Evolutionary conservation across 2,113 vertebrate species (phyloP), one percentile per base, ranked within the genome.

Genomic region (Nibea coibor): DNA sequence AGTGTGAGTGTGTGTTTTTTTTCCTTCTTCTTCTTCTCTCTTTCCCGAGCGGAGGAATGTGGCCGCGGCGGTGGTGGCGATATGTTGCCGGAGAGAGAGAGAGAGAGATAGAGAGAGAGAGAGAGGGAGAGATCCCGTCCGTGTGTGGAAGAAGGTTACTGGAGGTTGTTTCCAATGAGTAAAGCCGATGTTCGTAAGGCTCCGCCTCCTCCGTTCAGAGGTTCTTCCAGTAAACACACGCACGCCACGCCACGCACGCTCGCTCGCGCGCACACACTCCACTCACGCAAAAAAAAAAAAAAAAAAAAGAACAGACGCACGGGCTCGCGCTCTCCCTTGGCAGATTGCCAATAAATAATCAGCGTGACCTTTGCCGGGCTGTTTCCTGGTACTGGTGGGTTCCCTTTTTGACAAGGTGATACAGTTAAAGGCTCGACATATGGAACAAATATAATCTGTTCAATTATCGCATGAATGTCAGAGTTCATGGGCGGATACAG

Each of bases 331-430:
- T 20, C 88, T 57, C 73, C 50, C 86, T 51, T 92, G 94, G 93
- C 87, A 82, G 90, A 87, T 89, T 88, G 91, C 94, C 94, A 93
- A 92, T 92, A 94, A 93, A 93, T 94, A 94, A 93, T 93, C 92
- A 93, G 84, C 78, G 87, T 94, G 94, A 94, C 91, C 92, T 94
- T 93, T 94, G 89, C 84, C 76, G 91, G 89, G 89, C 92, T 17
- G 92, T 94, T 96, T 96, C 96, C 96, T 96, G 96, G 95, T 95
- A 95, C 85, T 93, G 85, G 82, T 86, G 89, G 85, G 81, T 84
- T 94, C 94, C 90, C 87, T 92, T 89, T 88, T 91, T 77, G 79
- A 91, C 92, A 94, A 94, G 92, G 92, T 94, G 93, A 94, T 92
- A 76, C 91, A 89, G 85, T 93, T 91, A 79, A 90, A 86, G 85